Percentiles rank a stretch among this genome's conserved stretches.
Conservation (phyloP, 2,888 invertebrate species). For the Gastrophysa polygoni region DNA sequence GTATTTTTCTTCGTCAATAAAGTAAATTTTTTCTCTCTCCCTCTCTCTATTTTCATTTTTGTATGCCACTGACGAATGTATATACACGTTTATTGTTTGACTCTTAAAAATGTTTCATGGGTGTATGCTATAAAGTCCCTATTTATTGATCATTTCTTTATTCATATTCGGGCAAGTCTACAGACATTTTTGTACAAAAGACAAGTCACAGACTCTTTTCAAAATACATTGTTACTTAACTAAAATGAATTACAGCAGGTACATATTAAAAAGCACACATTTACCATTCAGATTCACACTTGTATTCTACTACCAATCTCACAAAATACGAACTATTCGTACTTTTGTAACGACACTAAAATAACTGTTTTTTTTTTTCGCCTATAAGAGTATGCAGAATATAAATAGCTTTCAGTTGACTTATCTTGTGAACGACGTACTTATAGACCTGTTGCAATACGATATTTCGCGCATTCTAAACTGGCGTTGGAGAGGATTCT, state of each 20-base stretch:
- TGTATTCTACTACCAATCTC: background rate
- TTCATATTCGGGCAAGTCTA: slow-evolving; percentile 12
- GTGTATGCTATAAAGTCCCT: background rate
- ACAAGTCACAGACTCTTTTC: slow-evolving; percentile 13
- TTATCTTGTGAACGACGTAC: no score
- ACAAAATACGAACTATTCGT: background rate
- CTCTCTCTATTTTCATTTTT: no score
- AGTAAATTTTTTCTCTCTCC: no score
- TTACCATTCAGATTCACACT: slow-evolving; percentile 12
- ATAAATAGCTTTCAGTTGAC: background rate
- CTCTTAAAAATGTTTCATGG: background rate
- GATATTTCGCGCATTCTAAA: no score
- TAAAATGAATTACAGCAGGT: slow-evolving; percentile 3
- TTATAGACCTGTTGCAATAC: no score
- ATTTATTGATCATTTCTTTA: slow-evolving; percentile 8
- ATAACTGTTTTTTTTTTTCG: background rate
- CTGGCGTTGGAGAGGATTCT: no score
- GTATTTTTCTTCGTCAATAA: no score
- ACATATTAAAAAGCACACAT: slow-evolving; percentile 13
- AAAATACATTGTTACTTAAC: slow-evolving; percentile 7
- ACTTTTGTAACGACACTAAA: slow-evolving; percentile 1
- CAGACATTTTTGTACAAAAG: slow-evolving; percentile 15
- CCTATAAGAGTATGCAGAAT: background rate
- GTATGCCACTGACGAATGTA: no score
- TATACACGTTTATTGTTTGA: no score